Evolutionary conservation across 1,140 invertebrate species (phyloP), one percentile per base, ranked within the genome.

Genomic region (Aphidius gifuensis): DNA sequence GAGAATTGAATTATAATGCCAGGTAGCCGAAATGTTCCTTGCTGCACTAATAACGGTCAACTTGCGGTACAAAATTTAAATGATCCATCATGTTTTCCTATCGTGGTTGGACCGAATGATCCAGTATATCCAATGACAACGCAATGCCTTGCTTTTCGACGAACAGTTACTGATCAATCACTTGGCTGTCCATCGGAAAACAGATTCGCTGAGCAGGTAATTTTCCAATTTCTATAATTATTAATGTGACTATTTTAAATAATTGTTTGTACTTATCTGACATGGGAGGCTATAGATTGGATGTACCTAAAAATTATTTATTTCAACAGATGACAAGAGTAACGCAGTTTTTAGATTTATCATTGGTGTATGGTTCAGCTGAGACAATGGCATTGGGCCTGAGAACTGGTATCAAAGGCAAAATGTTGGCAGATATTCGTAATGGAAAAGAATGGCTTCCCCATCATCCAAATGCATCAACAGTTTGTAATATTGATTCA

Each of bases 261-360:
- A n/a, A n/a, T n/a, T n/a, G n/a, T n/a, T n/a, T n/a, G n/a, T n/a
- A n/a, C n/a, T n/a, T n/a, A n/a, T n/a, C 16, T 1, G 2, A 55
- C 21, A 16, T 16, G 32, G 6, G 38, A 46, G 48, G 7, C 9
- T 50, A 16, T 23, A 16, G 55, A 44, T 51, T 23, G 23, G 6
- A 7, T 43, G 60, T 64, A 5, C 47, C 44, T 63, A 40, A 49
- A 39, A 55, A 43, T 50, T 23, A 47, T 39, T 44, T 45, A 51
- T 46, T 47, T 32, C 23, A 32, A n/a, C 11, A 94, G 87, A 68
- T 94, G 38, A 90, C 90, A 6, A 85, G 85, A n/a, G 88, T 95
- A 1, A 94, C 92, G 8, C 85, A 90, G 3, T 96, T 84, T 70
- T 80, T 96, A 80, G 94, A 97, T 73, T 82, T 91, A 9, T 96